These are phyloP conservation scores for Gymnothorax reevesii DNA, from an alignment of 2,797 vertebrate species.

Conservation along the genomic window DNA sequence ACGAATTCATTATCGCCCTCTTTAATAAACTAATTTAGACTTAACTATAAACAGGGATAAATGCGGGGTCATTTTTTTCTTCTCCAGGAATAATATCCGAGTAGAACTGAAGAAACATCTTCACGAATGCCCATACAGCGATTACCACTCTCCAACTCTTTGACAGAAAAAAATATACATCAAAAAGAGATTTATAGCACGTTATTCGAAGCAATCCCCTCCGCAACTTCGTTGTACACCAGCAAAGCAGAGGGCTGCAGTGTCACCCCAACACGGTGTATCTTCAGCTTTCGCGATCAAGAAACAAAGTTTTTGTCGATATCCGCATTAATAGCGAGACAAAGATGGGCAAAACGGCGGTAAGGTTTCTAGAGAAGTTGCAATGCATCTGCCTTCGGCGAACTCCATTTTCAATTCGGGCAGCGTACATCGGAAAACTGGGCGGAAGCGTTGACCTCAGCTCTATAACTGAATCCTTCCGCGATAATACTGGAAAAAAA, in stretches of 20 bases:
- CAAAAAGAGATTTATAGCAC: conserved; percentile 51
- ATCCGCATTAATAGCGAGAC: conserved; percentile 1
- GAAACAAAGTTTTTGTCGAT: conserved; percentile 2
- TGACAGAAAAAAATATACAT: conserved; percentile 49
- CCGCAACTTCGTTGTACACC: conserved; percentile 70
- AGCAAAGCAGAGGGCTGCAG: conserved; percentile 67
- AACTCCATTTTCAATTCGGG: conserved; percentile 83
- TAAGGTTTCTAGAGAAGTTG: conserved; percentile 64
- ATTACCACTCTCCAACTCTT: conserved; percentile 47
- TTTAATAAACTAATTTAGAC: conserved; percentile 51
- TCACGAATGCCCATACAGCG: conserved; percentile 58
- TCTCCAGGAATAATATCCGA: conserved; percentile 78
- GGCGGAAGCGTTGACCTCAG: conserved; percentile 78
- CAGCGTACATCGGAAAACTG: conserved; percentile 80
- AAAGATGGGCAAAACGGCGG: conserved; percentile 27
- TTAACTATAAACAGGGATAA: conserved; percentile 71
- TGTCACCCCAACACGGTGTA: conserved; percentile 64
- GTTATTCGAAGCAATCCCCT: conserved; percentile 74
- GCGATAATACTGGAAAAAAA: conserved; percentile 67
- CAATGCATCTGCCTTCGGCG: conserved; percentile 72
- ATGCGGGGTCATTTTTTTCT: conserved; percentile 72
- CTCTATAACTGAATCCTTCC: conserved; percentile 75
- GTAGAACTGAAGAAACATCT: conserved; percentile 66
- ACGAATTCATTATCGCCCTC: conserved; percentile 64
- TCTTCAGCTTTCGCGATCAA: conserved; percentile 9